phyloP scores from a whole-genome alignment of 2,888 invertebrate genomes.

The Erebia ligea region DNA sequence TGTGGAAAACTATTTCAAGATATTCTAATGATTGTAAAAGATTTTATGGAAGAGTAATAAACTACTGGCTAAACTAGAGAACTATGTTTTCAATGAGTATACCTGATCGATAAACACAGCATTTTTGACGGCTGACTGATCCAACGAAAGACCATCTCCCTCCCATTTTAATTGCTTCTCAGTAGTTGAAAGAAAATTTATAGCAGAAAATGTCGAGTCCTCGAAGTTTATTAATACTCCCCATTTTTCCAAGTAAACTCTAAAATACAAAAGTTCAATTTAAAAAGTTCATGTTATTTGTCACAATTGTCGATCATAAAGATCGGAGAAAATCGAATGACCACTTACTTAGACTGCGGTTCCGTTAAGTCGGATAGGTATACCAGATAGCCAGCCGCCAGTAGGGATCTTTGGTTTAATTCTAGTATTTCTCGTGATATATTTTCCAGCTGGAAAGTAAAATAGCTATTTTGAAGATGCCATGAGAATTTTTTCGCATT shows the following conservation, averaged over 20 bases:
- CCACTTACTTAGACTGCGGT: slow-evolving; percentile 82
- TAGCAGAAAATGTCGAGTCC: slow-evolving; percentile 64
- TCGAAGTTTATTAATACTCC: slow-evolving; percentile 71
- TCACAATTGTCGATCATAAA: neutral
- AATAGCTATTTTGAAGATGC: neutral
- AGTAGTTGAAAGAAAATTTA: slow-evolving; percentile 66
- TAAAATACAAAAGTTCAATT: slow-evolving; percentile 45
- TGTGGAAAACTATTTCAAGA: too few relatives aligned
- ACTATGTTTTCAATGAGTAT: slow-evolving; percentile 21
- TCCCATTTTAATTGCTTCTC: slow-evolving; percentile 93
- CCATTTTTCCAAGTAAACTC: slow-evolving; percentile 75
- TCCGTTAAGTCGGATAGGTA: slow-evolving; percentile 89
- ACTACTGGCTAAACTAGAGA: too few relatives aligned
- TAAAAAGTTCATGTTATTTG: neutral
- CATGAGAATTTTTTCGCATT: too few relatives aligned
- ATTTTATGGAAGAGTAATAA: too few relatives aligned
- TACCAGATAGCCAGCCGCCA: slow-evolving; percentile 91
- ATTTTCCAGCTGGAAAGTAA: slow-evolving; percentile 78
- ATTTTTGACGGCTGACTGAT: slow-evolving; percentile 91
- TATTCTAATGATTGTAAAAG: too few relatives aligned
- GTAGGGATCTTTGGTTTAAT: slow-evolving; percentile 85
- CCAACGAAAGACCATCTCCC: slow-evolving; percentile 91
- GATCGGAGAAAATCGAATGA: neutral
- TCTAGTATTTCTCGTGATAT: slow-evolving; percentile 85
- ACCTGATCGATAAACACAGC: slow-evolving; percentile 91